Base-by-base conservation (phyloP, 2,888 invertebrate genomes). In the Eilema sororculum region DNA sequence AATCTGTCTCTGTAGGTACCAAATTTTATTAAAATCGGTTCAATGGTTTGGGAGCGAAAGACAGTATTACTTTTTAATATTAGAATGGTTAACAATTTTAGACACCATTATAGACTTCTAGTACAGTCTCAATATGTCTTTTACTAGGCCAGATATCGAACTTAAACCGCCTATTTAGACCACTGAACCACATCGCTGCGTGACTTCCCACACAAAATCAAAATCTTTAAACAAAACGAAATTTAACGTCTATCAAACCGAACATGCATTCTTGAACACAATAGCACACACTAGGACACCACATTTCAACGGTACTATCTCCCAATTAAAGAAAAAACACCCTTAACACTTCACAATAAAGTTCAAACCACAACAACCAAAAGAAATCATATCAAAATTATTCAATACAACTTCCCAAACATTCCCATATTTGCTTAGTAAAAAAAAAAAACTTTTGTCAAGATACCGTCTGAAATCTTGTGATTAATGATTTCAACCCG, bases 401-500 rank as follows among this genome's bases (percentile, higher is more conserved):
- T 64, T 68, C 30, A 46, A 67, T 52, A n/a, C 52, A 28, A 52
- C 77, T 73, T 81, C 83, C 84, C 84, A 79, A 60, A 79, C 80
- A 85, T 91, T 90, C 91, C 89, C 91, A 90, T 93, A 91, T 94
- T 94, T 93, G 93, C 91, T 90, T 90, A 89, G 86, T 89, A 84
- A 89, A 93, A 91, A 91, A 91, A 91, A 90, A 91, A 91, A 89
- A 89, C 91, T 90, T 91, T 93, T 93, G 92, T 93, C 89, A 88
- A 87, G 86, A 83, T 86, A 85, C 80, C 84, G 86, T 87, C 87
- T 83, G 79, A 84, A 85, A 86, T 86, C 83, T 84, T 79, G 85
- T 93, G 94, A 94, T 93, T 91, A 91, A 94, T 94, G 93, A 90
- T 88, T 76, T 87, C 86, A 91, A 91, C 91, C 89, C 88, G 85